Base-by-base conservation (phyloP, 1,140 invertebrate species). In the Lucilia cuprina region DNA sequence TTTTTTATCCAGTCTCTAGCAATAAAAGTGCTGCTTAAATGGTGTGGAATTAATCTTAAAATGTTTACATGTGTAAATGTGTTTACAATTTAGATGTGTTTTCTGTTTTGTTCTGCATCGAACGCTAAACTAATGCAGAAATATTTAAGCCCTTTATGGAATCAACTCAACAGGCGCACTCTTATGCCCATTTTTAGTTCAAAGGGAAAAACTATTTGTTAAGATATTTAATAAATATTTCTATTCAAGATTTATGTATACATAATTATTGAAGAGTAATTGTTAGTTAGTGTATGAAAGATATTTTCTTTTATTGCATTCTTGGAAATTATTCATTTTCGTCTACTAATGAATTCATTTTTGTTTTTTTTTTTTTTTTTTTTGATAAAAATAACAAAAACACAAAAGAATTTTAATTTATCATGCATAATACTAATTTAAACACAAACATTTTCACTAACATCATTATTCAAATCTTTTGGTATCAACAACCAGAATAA, bases 351-450 rank as follows among this genome's bases (percentile, higher is more conserved):
- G 0, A 21, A 70, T 21, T 5, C 21, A 70, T 70, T 70, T 9
- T 19, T 5, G 1, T n/a, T n/a, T 60, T 60, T 14, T 60, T 60
- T 7, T 4, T 17, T 60, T n/a, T 60, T 60, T 14, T 60, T 55
- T 5, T 60, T 60, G 55, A 4, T 60, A n/a, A 60, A 60, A 60
- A 60, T n/a, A 70, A 70, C 19, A 70, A 21, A 19, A 70, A 70
- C 65, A 70, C 13, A 80, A 47, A 80, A 49, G 77, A 49, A 80
- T 80, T 80, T 80, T 80, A 80, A 80, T 80, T 80, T 80, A 80
- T 80, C 77, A 80, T 49, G n/a, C 47, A 77, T 49, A 49, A 50
- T 21, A 77, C 74, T 77, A 77, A 77, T 77, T 77, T 77, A 77
- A 77, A 77, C 74, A 77, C 25, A 77, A 77, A 41, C 17, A 49